Conservation (phyloP, 1,140 invertebrate genomes). For the Rhopalosiphum padi region DNA sequence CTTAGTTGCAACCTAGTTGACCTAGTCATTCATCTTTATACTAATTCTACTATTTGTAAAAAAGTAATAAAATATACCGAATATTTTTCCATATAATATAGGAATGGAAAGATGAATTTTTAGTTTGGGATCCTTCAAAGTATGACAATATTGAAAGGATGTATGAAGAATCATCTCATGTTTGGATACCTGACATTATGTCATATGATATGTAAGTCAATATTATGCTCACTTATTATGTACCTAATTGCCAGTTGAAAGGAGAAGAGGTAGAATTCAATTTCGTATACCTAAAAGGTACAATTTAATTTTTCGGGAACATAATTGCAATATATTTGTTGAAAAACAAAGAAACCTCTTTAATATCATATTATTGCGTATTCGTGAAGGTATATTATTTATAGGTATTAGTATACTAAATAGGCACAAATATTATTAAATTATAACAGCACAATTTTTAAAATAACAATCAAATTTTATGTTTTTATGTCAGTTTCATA, state of each 20-base stretch:
- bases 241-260: background rate
- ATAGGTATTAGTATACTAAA: no score
- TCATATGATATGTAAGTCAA: constrained; percentile 33
- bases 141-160: constrained; percentile 13
- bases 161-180: background rate
- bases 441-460: no score
- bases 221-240: background rate
- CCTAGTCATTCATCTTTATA: background rate
- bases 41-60: background rate
- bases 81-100: background rate
- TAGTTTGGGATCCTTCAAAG: constrained; percentile 39
- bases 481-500: no score
- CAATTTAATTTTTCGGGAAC: no score
- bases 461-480: no score
- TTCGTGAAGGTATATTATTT: no score
- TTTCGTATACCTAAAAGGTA: background rate
- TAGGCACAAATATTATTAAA: no score
- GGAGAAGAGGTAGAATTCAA: background rate
- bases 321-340: no score
- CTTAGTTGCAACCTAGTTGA: background rate
- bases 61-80: background rate
- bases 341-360: no score
- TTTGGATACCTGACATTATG: constrained; percentile 44
- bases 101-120: constrained; percentile 50
- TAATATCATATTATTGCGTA: no score